Percentiles rank a stretch among this genome's conserved stretches.
phyloP scores from a whole-genome alignment of 2,113 vertebrate genomes.

The Meriones unguiculatus region DNA sequence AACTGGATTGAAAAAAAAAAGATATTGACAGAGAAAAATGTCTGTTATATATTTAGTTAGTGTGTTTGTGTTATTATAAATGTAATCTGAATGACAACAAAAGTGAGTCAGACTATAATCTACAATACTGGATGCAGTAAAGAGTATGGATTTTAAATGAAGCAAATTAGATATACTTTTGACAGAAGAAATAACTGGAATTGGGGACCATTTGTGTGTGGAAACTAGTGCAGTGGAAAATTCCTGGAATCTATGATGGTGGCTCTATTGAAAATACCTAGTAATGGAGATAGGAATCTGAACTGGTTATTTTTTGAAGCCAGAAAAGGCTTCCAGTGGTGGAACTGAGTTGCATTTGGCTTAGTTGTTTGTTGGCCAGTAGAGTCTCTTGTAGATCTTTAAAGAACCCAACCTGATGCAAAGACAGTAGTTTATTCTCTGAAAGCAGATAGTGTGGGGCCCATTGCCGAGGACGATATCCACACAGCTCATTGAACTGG shows the following conservation, averaged over 20 bases:
- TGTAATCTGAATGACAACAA: constrained; percentile 4
- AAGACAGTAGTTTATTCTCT: no score
- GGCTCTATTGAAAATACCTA: neutral
- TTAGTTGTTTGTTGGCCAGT: neutral
- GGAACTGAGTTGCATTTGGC: neutral
- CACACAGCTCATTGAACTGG: no score
- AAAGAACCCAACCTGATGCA: neutral
- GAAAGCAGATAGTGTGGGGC: no score
- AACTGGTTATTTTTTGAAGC: neutral
- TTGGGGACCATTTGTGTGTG: neutral
- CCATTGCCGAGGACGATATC: no score
- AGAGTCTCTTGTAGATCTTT: neutral
- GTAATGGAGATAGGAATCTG: neutral
- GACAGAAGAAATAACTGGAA: neutral
- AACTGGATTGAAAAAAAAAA: no score
- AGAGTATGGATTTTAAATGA: constrained; percentile 30
- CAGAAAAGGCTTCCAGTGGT: neutral
- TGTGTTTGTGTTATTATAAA: neutral
- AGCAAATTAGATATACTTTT: constrained; percentile 9
- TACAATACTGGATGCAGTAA: neutral
- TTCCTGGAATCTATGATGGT: neutral
- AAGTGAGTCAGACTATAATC: neutral
- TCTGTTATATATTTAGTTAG: constrained; percentile 26
- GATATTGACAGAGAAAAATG: neutral
- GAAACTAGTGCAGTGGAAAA: neutral